Evolutionary conservation across 2,888 invertebrate genomes (phyloP).

Genomic region (Zeuzera pyrina): DNA sequence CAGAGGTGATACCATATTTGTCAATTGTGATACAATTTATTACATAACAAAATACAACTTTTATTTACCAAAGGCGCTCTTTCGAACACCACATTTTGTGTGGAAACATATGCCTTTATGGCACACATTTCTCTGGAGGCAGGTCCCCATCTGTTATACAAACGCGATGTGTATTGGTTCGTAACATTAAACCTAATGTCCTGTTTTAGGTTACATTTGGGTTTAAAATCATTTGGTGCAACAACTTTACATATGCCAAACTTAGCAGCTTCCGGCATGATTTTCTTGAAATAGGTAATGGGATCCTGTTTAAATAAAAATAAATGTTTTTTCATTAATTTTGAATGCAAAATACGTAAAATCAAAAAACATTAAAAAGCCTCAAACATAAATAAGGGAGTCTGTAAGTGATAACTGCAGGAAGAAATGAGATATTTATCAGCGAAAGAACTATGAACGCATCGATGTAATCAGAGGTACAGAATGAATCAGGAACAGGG

Average conservation of each 20-base stretch:
- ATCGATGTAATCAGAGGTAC: neutral
- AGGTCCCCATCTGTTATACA: slow-evolving; percentile 91
- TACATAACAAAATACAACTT: no score
- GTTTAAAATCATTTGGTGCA: slow-evolving; percentile 83
- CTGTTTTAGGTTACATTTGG: slow-evolving; percentile 85
- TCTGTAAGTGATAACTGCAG: no score
- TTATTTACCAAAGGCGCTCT: slow-evolving; percentile 83
- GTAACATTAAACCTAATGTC: slow-evolving; percentile 90
- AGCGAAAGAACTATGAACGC: slow-evolving; percentile 1
- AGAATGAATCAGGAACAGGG: neutral
- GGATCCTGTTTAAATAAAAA: slow-evolving; percentile 79
- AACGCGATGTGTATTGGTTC: slow-evolving; percentile 91
- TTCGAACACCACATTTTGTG: slow-evolving; percentile 81
- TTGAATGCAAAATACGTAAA: no score
- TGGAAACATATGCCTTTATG: slow-evolving; percentile 85
- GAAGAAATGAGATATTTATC: no score
- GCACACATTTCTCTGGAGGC: slow-evolving; percentile 88
- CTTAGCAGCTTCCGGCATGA: slow-evolving; percentile 81
- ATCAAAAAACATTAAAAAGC: no score
- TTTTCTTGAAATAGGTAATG: slow-evolving; percentile 85
- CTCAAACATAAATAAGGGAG: no score
- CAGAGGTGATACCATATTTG: neutral
- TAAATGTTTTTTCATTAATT: no score
- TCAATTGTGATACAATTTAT: neutral
- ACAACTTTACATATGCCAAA: slow-evolving; percentile 92